Conservation (phyloP, 2,113 vertebrate species). For the pig (Sus scrofa) region T2T-Sscrofa CM000823.6:6981501-6982000, state of each 20-base stretch:
- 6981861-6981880: background rate
- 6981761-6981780: accelerated
- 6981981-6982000: background rate
- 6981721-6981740: background rate
- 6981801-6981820: background rate
- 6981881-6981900: accelerated
- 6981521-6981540: too few relatives aligned
- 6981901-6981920: background rate
- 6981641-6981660: too few relatives aligned
- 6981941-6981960: background rate
- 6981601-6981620: background rate
- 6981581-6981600: background rate
- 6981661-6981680: background rate
- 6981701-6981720: background rate
- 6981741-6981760: background rate
- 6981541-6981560: too few relatives aligned
- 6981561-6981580: too few relatives aligned
- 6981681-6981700: too few relatives aligned
- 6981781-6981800: background rate
- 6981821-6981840: background rate
- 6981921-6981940: background rate
- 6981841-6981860: background rate
- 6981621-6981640: too few relatives aligned
- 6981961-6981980: background rate
- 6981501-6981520: too few relatives aligned